Conservation (phyloP, 2,113 vertebrate species). For the Capra hircus region DNA sequence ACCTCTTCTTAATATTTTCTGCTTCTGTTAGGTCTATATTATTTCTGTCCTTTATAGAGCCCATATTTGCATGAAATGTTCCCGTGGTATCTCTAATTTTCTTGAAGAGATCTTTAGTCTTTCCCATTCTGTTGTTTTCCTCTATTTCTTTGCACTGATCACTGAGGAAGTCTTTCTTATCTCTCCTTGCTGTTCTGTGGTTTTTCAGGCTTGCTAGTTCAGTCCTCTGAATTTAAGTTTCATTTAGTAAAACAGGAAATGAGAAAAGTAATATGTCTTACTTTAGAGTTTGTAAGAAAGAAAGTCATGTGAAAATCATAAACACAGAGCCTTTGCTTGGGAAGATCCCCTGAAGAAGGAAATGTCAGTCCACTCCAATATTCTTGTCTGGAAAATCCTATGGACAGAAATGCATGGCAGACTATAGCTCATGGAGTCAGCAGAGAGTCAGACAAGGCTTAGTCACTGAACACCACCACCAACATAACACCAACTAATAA, state of each 20-base stretch:
- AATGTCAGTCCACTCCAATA: not conserved
- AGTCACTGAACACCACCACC: not conserved
- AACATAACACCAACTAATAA: not conserved
- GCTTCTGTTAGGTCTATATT: not conserved
- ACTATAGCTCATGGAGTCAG: not conserved
- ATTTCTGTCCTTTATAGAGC: not conserved
- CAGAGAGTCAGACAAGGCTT: not conserved
- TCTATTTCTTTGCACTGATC: not conserved
- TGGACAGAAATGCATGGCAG: not conserved
- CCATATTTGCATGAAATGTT: not conserved
- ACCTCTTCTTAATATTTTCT: not conserved
- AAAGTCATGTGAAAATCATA: not conserved
- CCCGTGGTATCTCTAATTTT: not conserved
- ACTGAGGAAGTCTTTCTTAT: not conserved
- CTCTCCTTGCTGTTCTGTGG: not conserved
- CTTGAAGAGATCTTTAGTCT: not conserved
- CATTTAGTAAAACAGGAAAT: not conserved
- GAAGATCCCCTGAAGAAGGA: not conserved
- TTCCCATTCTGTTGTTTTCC: not conserved
- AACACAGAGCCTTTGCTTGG: not conserved
- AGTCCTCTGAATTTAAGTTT: not conserved
- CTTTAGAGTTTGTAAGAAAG: not conserved
- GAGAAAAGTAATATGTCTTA: not conserved
- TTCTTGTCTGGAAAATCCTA: not conserved
- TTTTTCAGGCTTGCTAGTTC: not conserved